Evolutionary conservation across 2,888 invertebrate genomes (phyloP).

Genomic region (Hybos culiciformis): DNA sequence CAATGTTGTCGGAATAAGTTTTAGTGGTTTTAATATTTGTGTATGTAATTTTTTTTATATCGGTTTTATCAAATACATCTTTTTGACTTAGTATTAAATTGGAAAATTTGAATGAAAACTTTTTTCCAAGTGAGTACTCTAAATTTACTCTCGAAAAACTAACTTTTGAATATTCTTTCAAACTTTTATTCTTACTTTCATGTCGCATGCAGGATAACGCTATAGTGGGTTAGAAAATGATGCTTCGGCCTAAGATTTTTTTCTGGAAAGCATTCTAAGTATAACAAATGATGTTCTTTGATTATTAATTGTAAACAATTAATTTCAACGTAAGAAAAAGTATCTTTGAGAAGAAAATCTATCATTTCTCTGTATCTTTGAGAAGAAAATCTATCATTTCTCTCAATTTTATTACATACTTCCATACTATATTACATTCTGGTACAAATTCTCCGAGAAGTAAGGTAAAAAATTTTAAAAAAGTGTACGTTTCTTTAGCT

Average conservation of each 20-base stretch:
- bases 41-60: not conserved
- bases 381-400: too few relatives aligned
- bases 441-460: slow-evolving; percentile 9
- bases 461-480: slow-evolving; percentile 9
- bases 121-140: slow-evolving; percentile 5
- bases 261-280: slow-evolving; percentile 6
- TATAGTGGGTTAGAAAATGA: slow-evolving; percentile 9
- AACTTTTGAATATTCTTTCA: slow-evolving; percentile 4
- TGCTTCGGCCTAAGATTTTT: slow-evolving; percentile 11
- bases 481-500: slow-evolving; percentile 9
- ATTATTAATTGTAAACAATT: slow-evolving; percentile 6
- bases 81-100: not conserved
- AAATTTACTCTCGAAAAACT: slow-evolving; percentile 3
- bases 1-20: too few relatives aligned
- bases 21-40: not conserved
- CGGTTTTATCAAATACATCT: not conserved
- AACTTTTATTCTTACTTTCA: slow-evolving; percentile 5
- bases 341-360: slow-evolving; percentile 9
- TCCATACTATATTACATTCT: slow-evolving; percentile 7
- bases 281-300: slow-evolving; percentile 6
- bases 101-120: slow-evolving; percentile 1
- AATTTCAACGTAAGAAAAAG: slow-evolving; percentile 7
- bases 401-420: slow-evolving; percentile 9
- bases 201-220: slow-evolving; percentile 9
- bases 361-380: too few relatives aligned